phyloP scores from a whole-genome alignment of 2,797 vertebrate genomes.

The Neostethus bicornis region DNA sequence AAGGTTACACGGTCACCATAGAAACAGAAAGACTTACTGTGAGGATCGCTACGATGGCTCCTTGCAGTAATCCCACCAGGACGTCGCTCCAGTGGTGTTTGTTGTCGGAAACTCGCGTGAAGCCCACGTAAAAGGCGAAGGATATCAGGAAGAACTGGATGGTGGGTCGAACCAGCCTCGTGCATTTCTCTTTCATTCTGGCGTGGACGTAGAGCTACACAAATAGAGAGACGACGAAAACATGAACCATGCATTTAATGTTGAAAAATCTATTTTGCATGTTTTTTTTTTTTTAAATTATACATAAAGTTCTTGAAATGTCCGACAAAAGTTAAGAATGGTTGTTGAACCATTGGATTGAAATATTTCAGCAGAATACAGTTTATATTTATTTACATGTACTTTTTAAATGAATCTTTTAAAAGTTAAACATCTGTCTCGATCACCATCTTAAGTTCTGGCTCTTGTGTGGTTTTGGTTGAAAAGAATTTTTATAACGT shows the following conservation, averaged over 20 bases:
- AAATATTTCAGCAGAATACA: slow-evolving; percentile 20
- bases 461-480: slow-evolving; percentile 30
- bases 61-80: slow-evolving; percentile 90
- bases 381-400: slow-evolving; percentile 31
- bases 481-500: slow-evolving; percentile 23
- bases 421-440: not conserved
- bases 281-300: too few species aligned
- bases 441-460: slow-evolving; percentile 29
- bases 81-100: slow-evolving; percentile 97
- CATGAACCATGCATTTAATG: not conserved
- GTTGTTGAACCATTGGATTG: slow-evolving; percentile 7
- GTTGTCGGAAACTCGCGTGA: slow-evolving; percentile 92
- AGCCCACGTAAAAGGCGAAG: slow-evolving; percentile 92
- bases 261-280: not conserved
- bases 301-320: too few species aligned
- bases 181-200: slow-evolving; percentile 89
- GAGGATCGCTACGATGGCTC: slow-evolving; percentile 88
- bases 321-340: too few species aligned
- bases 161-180: slow-evolving; percentile 88
- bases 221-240: not conserved
- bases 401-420: slow-evolving; percentile 50
- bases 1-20: not conserved
- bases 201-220: slow-evolving; percentile 92
- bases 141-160: slow-evolving; percentile 92
- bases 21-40: slow-evolving; percentile 88